A percentile compares a stretch with the other conserved stretches of the same genome.
phyloP scores from a whole-genome alignment of 2,888 invertebrate genomes.

The Drosophila histrio region DNA sequence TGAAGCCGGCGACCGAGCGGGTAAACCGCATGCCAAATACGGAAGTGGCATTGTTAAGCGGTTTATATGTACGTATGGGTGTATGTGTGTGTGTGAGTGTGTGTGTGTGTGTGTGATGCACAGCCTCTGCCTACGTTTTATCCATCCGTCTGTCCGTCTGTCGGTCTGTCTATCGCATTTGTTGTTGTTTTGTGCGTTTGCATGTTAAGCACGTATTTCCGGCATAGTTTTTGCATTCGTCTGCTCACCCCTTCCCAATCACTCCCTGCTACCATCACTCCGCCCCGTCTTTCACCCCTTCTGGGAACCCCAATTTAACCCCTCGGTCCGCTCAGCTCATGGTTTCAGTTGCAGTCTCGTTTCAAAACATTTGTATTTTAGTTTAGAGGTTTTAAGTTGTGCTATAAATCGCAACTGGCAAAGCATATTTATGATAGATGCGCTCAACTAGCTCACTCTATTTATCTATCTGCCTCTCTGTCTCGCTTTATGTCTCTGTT shows the following conservation, averaged over 20 bases:
- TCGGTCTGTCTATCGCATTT: conserved; percentile 13
- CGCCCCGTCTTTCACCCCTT: background rate
- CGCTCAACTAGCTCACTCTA: conserved; percentile 1
- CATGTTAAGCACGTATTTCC: conserved; percentile 75
- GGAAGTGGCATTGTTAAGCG: conserved; percentile 81
- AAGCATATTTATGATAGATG: conserved; percentile 51
- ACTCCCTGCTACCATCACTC: background rate
- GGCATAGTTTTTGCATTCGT: conserved; percentile 73
- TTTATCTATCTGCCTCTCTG: background rate
- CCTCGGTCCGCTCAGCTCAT: background rate
- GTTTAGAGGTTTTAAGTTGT: conserved; percentile 60
- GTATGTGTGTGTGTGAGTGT: conserved; percentile 24
- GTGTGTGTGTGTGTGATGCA: conserved; percentile 18
- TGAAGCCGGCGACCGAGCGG: conserved; percentile 56
- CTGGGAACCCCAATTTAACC: background rate
- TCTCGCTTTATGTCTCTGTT: background rate
- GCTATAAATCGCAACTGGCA: conserved; percentile 50
- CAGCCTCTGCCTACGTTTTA: conserved; percentile 40
- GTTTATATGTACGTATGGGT: conserved; percentile 58
- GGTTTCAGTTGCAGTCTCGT: conserved; percentile 45
- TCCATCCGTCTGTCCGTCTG: conserved; percentile 14
- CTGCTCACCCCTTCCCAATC: background rate
- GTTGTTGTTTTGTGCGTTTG: conserved; percentile 56
- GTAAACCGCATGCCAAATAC: conserved; percentile 78
- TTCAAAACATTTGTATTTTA: conserved; percentile 52